A percentile compares a stretch with the other conserved stretches of the same genome.
phyloP scores from a whole-genome alignment of 2,888 invertebrate genomes.

The Dichetophora obliterata region DNA sequence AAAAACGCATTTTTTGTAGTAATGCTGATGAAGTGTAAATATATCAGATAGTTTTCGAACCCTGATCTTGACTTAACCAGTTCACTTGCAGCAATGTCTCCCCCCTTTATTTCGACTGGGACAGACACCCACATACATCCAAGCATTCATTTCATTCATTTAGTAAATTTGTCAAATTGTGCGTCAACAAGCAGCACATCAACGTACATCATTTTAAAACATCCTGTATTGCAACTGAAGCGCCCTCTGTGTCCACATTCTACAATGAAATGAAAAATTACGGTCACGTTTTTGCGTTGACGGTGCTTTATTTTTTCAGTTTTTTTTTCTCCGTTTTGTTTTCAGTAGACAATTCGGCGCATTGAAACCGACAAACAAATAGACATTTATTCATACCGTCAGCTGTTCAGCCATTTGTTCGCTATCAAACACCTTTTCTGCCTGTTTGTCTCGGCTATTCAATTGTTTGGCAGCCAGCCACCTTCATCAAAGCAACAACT shows the following conservation, averaged over 20 bases:
- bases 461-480: no score
- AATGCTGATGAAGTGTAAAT: no score
- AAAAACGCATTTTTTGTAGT: no score
- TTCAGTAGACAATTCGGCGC: background rate
- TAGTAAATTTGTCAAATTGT: constrained; percentile 56
- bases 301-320: background rate
- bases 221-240: background rate
- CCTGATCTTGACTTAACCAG: no score
- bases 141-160: background rate
- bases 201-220: constrained; percentile 20
- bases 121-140: background rate
- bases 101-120: no score
- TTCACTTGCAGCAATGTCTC: no score
- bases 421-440: no score
- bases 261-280: constrained; percentile 20
- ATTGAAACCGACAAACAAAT: background rate
- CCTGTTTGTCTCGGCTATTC: no score
- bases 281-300: constrained; percentile 31
- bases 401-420: constrained; percentile 1
- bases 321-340: constrained; percentile 7
- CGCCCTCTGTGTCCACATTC: background rate
- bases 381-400: background rate
- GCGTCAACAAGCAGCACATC: constrained; percentile 49
- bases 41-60: no score
- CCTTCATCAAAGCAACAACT: no score